Percentiles rank a stretch among this genome's conserved stretches.
Evolutionary conservation across 2,888 invertebrate species (phyloP).

Genomic region (Agrochola macilenta): DNA sequence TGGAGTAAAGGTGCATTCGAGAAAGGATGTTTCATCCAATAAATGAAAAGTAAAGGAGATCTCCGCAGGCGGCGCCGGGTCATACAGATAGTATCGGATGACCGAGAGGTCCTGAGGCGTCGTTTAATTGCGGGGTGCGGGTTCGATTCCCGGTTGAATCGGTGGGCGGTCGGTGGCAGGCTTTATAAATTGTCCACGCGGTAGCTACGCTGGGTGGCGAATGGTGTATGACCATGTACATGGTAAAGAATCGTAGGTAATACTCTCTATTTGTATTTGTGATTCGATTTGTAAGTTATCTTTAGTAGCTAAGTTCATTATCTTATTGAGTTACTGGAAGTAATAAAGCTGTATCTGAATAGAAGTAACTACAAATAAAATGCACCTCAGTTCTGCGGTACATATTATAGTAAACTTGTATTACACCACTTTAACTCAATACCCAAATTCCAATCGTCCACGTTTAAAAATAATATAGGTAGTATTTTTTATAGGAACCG

Average conservation of each 20-base stretch:
- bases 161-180: slow-evolving; percentile 83
- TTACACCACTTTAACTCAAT: too few relatives aligned
- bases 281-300: slow-evolving; percentile 54
- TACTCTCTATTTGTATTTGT: slow-evolving; percentile 54
- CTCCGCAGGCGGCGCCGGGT: slow-evolving; percentile 81
- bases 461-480: too few relatives aligned
- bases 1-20: slow-evolving; percentile 1
- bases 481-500: too few relatives aligned
- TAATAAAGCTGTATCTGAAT: slow-evolving; percentile 29
- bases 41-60: slow-evolving; percentile 70
- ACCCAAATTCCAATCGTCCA: too few relatives aligned
- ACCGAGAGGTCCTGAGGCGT: slow-evolving; percentile 83
- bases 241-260: slow-evolving; percentile 51
- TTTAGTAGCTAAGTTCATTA: slow-evolving; percentile 46
- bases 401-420: too few relatives aligned
- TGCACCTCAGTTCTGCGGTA: neutral
- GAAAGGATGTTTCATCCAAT: slow-evolving; percentile 60
- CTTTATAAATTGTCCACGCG: slow-evolving; percentile 82
- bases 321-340: slow-evolving; percentile 32
- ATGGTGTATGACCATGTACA: slow-evolving; percentile 53
- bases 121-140: slow-evolving; percentile 85
- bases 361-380: neutral
- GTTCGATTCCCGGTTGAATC: slow-evolving; percentile 80
- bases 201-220: slow-evolving; percentile 81
- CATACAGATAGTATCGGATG: slow-evolving; percentile 83